Conservation (phyloP, 2,113 vertebrate genomes). For the Thymallus thymallus region DNA sequence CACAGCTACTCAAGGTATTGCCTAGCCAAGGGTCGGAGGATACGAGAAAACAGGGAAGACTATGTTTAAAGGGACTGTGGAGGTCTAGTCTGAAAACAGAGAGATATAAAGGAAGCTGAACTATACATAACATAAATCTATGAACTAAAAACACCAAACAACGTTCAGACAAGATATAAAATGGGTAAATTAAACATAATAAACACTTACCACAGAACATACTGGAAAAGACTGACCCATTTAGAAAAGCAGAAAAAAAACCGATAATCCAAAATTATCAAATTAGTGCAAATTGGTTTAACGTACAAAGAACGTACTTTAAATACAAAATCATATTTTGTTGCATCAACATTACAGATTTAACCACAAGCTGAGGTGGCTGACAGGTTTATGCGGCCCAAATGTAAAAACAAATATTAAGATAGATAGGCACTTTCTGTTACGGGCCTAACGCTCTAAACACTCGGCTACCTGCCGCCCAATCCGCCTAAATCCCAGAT, state of each 20-base stretch:
- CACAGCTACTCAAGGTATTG: background rate
- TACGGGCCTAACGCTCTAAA: too few species aligned
- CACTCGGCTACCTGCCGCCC: too few species aligned
- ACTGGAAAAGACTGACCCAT: conserved; percentile 65
- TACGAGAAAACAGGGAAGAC: conserved; percentile 23
- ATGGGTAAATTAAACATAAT: conserved; percentile 45
- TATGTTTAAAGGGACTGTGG: conserved; percentile 55
- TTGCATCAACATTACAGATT: too few species aligned
- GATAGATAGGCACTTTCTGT: too few species aligned
- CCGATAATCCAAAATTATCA: conserved; percentile 23
- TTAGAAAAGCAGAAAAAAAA: conserved; percentile 61
- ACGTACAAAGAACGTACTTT: background rate
- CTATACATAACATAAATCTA: conserved; percentile 47
- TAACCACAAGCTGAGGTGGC: too few species aligned
- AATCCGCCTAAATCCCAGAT: too few species aligned
- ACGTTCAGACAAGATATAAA: conserved; percentile 57
- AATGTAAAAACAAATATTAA: too few species aligned
- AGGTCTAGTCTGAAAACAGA: conserved; percentile 49
- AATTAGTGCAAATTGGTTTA: conserved; percentile 24
- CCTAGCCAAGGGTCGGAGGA: background rate
- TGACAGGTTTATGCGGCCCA: too few species aligned
- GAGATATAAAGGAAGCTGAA: conserved; percentile 58
- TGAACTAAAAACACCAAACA: conserved; percentile 40
- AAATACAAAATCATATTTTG: too few species aligned
- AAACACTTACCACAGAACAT: conserved; percentile 67